phyloP scores from a whole-genome alignment of 1,140 invertebrate species.

The Fopius arisanus region DNA sequence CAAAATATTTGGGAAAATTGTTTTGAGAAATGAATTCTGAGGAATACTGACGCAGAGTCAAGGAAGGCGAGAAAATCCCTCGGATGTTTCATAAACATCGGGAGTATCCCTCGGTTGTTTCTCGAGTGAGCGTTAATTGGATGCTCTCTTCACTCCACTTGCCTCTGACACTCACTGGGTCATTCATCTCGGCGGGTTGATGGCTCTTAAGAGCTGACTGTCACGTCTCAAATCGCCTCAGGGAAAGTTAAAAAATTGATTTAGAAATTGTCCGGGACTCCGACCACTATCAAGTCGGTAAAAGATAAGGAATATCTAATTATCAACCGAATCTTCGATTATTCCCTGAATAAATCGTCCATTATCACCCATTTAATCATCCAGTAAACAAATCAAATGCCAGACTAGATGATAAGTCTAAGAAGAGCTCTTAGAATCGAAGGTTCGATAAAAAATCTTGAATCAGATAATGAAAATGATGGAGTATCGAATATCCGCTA shows the following conservation, averaged over 20 bases:
- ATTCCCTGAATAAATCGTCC: no score
- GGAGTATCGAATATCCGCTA: conserved; percentile 24
- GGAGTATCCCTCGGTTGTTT: background rate
- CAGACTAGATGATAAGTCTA: background rate
- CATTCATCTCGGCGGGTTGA: conserved; percentile 24
- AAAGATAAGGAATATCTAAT: background rate
- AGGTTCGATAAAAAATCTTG: background rate
- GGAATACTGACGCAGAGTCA: background rate
- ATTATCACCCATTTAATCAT: no score
- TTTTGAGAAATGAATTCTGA: no score
- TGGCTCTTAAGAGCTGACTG: conserved; percentile 14
- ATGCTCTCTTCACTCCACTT: conserved; percentile 15
- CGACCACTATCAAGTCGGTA: background rate
- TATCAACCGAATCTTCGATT: no score
- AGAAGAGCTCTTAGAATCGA: background rate
- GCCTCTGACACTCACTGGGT: conserved; percentile 6
- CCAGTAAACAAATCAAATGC: no score
- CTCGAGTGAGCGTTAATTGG: conserved; percentile 21
- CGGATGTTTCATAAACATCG: background rate
- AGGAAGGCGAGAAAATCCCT: background rate
- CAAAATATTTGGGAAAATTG: background rate
- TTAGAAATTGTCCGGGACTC: no score
- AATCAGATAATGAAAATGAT: conserved; percentile 22
- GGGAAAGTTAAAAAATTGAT: background rate
- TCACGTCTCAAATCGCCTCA: background rate